Evolutionary conservation across 2,888 invertebrate species (phyloP), one percentile per base, ranked within the genome.

Genomic region (Allacma fusca): DNA sequence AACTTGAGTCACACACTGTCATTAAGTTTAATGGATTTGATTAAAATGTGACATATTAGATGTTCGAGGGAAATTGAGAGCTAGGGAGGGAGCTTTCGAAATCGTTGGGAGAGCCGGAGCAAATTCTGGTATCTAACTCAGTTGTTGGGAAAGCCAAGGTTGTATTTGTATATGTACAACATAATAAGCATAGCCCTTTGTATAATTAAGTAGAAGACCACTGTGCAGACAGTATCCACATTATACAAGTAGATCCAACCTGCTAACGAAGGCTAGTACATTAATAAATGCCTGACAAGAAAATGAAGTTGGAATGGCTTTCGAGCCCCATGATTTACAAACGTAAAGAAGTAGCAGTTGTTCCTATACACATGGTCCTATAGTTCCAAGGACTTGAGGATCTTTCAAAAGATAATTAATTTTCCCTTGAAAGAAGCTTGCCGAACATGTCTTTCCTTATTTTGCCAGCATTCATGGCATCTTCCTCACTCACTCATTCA

Each of bases 381-480:
- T 4, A 9, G 19, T 50, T n/a, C 50, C 28, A 28, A 65, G 26
- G 65, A 65, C 65, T 65, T 65, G 65, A 65, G 57, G 28, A 59
- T 57, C 57, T 59, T 59, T 72, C 34, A 28, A 72, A 72, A 26
- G 72, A 72, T 72, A 72, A 72, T 72, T 72, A 72, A 72, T 72
- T 72, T 72, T 59, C 72, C n/a, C 50, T n/a, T 59, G 28, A 72
- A 72, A 50, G 72, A 70, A 59, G 59, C 26, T 34, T 57, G 26
- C 34, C 59, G 34, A 72, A 72, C 59, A 59, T 29, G 44, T 34
- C 21, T 16, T 59, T 72, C n/a, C 28, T 72, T 72, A 44, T 26
- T 59, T 72, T 21, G 43, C 13, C 23, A 5, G 19, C 9, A 26
- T 26, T 9, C 7, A 62, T 9, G 62, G 62, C 26, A 23, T 62